These are phyloP conservation scores for Saccopteryx bilineata DNA, from an alignment of 2,113 vertebrate genomes.

Conservation along the genomic window DNA sequence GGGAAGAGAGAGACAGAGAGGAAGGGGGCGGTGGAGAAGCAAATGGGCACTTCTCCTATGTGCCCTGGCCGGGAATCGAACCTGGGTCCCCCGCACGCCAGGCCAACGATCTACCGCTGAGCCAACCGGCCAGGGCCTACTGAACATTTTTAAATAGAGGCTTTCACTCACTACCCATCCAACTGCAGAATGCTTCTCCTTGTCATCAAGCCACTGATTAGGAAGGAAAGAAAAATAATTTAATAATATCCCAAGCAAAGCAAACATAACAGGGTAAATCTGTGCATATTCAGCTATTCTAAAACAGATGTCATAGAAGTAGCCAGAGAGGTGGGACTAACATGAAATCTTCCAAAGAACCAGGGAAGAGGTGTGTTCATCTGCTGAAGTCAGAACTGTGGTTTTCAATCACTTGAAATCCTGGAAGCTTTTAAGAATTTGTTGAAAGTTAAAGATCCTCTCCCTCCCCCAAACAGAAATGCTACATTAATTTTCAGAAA, in stretches of 20 bases:
- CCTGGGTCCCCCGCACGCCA: too few relatives aligned
- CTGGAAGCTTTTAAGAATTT: neutral
- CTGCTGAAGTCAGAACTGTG: neutral
- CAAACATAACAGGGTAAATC: neutral
- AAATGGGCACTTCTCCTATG: too few relatives aligned
- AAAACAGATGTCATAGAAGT: neutral
- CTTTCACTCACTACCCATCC: neutral
- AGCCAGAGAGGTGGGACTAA: neutral
- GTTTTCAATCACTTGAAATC: neutral
- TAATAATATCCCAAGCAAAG: neutral
- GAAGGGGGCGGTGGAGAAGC: too few relatives aligned
- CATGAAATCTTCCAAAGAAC: neutral
- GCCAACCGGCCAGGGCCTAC: too few relatives aligned
- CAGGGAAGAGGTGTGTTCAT: neutral
- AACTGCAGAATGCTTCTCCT: neutral
- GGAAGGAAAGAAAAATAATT: neutral
- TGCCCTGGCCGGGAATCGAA: too few relatives aligned
- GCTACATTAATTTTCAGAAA: conserved; percentile 5
- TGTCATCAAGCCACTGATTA: neutral
- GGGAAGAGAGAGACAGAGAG: too few relatives aligned
- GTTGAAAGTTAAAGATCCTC: neutral
- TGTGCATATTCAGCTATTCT: neutral
- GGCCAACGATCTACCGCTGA: too few relatives aligned
- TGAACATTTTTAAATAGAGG: neutral
- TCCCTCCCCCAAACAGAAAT: neutral